These are phyloP conservation scores for Eristalis intricaria DNA, from an alignment of 2,888 invertebrate species.

Conservation along the genomic window DNA sequence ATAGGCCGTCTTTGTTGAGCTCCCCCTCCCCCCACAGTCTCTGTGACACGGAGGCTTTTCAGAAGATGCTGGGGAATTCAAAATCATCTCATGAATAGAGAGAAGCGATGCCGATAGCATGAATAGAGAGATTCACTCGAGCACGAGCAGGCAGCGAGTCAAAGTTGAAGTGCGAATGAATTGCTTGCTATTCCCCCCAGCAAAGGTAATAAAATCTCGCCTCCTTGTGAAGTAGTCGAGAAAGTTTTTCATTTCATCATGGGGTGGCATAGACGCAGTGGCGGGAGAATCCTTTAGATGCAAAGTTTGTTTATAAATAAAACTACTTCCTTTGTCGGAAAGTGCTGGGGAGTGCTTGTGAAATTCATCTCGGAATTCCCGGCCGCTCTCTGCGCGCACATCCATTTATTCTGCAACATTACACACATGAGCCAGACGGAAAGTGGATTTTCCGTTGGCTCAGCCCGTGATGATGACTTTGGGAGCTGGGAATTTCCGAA, in stretches of 20 bases:
- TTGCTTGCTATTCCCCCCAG: background rate
- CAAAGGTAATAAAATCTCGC: conserved; percentile 34
- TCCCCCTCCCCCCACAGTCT: too few relatives aligned
- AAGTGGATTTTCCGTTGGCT: too few relatives aligned
- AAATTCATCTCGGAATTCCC: background rate
- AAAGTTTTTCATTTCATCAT: conserved; percentile 22
- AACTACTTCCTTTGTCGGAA: conserved; percentile 25
- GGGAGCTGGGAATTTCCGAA: background rate
- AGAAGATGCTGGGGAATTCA: background rate
- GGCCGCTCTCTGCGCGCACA: background rate
- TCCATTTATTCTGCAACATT: conserved; percentile 53
- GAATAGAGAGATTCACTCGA: background rate
- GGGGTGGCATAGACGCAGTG: too few relatives aligned
- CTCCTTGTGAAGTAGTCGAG: background rate
- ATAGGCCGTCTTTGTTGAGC: too few relatives aligned
- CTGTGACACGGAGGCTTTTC: too few relatives aligned
- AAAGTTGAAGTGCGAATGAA: conserved; percentile 50
- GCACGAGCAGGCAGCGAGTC: conserved; percentile 21
- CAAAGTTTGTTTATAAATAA: conserved; percentile 62
- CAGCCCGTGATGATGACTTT: conserved; percentile 17
- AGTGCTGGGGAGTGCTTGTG: conserved; percentile 7
- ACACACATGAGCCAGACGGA: conserved; percentile 21
- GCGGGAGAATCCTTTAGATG: background rate
- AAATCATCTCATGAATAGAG: too few relatives aligned
- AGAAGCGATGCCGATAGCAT: background rate